Conservation (phyloP, 2,888 invertebrate genomes). For the Acleris emargana region DNA sequence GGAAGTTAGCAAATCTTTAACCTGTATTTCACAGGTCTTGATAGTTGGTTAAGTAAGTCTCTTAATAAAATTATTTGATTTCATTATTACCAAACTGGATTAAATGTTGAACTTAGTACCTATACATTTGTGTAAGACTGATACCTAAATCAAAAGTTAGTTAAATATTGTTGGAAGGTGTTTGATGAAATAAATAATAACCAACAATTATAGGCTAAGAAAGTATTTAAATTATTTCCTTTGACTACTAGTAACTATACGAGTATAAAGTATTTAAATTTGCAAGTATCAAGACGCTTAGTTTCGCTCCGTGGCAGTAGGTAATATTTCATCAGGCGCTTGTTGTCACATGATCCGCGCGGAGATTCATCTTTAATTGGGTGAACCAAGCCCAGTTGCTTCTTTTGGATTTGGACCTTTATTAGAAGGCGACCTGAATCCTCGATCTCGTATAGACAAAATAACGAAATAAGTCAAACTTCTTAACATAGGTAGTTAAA, state of each 20-base stretch:
- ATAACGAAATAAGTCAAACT: conserved; percentile 23
- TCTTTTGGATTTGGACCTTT: conserved; percentile 56
- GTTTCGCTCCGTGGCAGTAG: conserved; percentile 46
- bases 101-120: no score
- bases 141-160: no score
- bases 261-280: conserved; percentile 1
- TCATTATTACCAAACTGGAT: no score
- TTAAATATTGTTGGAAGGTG: no score
- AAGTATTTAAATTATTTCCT: background rate
- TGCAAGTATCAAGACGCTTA: conserved; percentile 56
- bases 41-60: conserved; percentile 38
- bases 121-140: no score
- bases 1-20: conserved; percentile 51
- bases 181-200: no score
- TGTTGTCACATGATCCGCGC: conserved; percentile 78
- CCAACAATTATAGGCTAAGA: background rate
- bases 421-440: conserved; percentile 48
- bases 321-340: conserved; percentile 72
- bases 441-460: conserved; percentile 39
- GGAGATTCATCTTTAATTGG: conserved; percentile 80
- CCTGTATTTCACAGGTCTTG: conserved; percentile 43
- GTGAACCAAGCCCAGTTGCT: conserved; percentile 60
- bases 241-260: background rate
- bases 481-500: background rate
- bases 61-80: background rate